Evolutionary conservation across 2,888 invertebrate genomes (phyloP), one percentile per base, ranked within the genome.

Genomic region (Asteroscopus sphinx): DNA sequence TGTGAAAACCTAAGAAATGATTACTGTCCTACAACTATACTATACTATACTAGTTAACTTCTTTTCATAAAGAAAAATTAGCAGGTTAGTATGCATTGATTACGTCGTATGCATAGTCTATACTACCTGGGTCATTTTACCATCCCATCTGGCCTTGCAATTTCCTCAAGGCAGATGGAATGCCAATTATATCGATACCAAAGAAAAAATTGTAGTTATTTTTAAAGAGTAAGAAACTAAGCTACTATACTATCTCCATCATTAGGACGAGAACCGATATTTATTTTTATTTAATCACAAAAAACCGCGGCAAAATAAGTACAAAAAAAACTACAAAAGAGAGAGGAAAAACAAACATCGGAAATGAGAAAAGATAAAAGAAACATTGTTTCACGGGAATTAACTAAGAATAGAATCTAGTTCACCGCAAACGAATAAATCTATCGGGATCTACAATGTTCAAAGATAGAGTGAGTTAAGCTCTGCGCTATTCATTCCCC

Each of bases 351-450:
- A 71, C 54, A 21, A 36, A 60, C 42, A 54, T 52, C 47, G 54
- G 48, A 71, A 71, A 71, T 71, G 47, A 57, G 51, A 67, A 71
- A 67, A 62, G 54, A 69, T 62, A 71, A 54, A 71, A 62, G 54
- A 21, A 71, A n/a, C 26, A 16, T 33, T 59, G 56, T 51, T 56
- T 51, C 28, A 41, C n/a, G 35, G 42, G 21, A n/a, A n/a, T 46
- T 42, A 36, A 26, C 41, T 46, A 13, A 41, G 48, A 60, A 61
- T 28, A 47, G 26, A 61, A 62, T 51, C 35, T 45, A 46, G 53
- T 62, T 41, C 17, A 45, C 46, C 37, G 42, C 72, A 45, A 67
- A 37, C 45, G 30, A 48, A 62, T 47, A 47, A 35, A 9, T 6
- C 13, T 26, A 30, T 35, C 25, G n/a, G 6, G 2, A 40, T 49